phyloP scores from a whole-genome alignment of 2,888 invertebrate species.

The Nephrocerus scutellatus region DNA sequence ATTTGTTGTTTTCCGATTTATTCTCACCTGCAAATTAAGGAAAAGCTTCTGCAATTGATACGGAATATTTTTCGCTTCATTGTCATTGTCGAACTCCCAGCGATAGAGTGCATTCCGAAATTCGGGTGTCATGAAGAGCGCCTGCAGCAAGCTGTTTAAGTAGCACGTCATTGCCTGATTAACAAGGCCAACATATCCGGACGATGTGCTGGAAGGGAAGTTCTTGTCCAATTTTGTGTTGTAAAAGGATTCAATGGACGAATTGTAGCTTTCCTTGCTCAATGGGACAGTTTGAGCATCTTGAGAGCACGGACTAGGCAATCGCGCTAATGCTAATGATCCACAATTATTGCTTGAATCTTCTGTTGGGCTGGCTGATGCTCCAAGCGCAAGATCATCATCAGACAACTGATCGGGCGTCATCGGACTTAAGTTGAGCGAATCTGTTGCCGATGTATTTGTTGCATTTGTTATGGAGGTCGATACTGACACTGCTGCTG shows the following conservation, averaged over 20 bases:
- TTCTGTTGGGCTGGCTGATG: constrained; percentile 47
- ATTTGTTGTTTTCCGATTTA: neutral
- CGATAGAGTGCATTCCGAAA: constrained; percentile 82
- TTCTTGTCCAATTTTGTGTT: constrained; percentile 9
- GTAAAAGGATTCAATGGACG: neutral
- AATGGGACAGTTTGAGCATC: too few species aligned
- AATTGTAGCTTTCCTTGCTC: too few species aligned
- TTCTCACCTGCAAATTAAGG: constrained; percentile 66
- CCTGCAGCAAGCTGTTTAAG: constrained; percentile 79
- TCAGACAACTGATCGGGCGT: constrained; percentile 37
- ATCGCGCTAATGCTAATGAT: constrained; percentile 18
- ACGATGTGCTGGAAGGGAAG: too few species aligned
- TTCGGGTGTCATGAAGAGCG: constrained; percentile 86
- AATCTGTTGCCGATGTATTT: constrained; percentile 24
- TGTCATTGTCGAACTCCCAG: constrained; percentile 70
- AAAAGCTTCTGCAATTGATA: constrained; percentile 81
- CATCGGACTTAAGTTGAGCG: constrained; percentile 38
- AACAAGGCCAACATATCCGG: constrained; percentile 68
- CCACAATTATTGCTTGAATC: constrained; percentile 27
- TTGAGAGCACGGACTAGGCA: constrained; percentile 19
- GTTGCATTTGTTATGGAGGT: constrained; percentile 3
- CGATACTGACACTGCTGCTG: constrained; percentile 3
- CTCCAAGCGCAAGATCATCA: constrained; percentile 46
- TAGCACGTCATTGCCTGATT: constrained; percentile 93
- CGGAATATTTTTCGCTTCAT: constrained; percentile 68